Percentiles rank a stretch among this genome's conserved stretches.
Evolutionary conservation across 2,113 vertebrate species (phyloP).

Genomic region (Callopanchax toddi): DNA sequence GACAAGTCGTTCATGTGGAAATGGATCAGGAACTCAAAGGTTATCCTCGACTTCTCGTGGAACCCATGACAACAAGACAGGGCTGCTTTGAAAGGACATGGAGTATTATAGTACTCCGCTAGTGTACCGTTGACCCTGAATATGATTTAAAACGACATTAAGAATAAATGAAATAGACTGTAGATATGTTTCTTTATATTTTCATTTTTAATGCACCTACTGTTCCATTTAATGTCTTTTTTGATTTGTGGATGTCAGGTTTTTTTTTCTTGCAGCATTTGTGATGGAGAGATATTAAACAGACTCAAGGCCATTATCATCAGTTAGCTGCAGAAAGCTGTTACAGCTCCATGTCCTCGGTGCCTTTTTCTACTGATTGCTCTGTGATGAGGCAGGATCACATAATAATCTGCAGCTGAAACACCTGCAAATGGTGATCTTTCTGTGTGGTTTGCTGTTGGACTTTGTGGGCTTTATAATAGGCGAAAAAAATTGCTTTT

Average conservation of each 20-base stretch:
- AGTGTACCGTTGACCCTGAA: neutral
- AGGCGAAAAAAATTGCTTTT: neutral
- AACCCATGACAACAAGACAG: neutral
- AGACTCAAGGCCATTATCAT: conserved; percentile 2
- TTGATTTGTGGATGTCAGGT: neutral
- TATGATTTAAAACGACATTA: too few species aligned
- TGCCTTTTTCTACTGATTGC: conserved; percentile 8
- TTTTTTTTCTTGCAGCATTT: too few species aligned
- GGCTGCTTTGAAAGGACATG: neutral
- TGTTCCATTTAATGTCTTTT: neutral
- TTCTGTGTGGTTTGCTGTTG: neutral
- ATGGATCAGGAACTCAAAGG: neutral
- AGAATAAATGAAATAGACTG: neutral
- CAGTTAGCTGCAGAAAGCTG: neutral
- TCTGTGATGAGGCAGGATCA: conserved; percentile 9
- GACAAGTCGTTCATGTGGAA: neutral
- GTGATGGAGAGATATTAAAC: conserved; percentile 5
- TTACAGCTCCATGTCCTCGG: neutral
- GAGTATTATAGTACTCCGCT: neutral
- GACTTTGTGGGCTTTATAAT: neutral
- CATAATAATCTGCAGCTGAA: conserved; percentile 2
- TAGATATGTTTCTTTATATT: neutral
- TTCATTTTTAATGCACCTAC: neutral
- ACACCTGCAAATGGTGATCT: neutral
- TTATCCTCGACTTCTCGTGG: neutral